Evolutionary conservation across 35 echinoderm and acorn worm genomes (phyloP), one percentile per base, ranked within the genome.

Genomic region (Acanthaster planci): DNA sequence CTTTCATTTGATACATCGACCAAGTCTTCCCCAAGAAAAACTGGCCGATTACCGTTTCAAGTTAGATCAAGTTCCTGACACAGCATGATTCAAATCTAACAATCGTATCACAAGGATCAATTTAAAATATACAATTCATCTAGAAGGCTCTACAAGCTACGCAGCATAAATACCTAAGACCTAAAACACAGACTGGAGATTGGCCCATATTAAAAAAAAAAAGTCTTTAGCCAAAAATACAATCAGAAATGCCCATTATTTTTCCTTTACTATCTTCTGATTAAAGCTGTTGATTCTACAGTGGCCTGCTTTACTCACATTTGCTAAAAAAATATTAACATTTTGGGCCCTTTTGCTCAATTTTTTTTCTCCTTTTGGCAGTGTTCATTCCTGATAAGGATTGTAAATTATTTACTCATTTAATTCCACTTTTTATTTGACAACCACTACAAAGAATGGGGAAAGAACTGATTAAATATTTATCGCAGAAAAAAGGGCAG

Each of bases 101-200:
- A 12, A 47, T 47, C 42, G 12, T 47, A 6, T 12, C 42, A 47
- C 42, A 47, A 47, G 4, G 42, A 47, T 47, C 42, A 47, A 47
- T 47, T 47, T 6, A 47, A 47, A 47, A 47, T 47, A 47, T 47
- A 47, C 42, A 47, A 12, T 47, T 47, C 42, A 6, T 47, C 42
- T 47, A 6, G 42, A 12, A 6, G 4, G 42, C 42, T 59, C 64
- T 72, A 72, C 22, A 72, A 26, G 64, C 64, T 72, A 72, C 64
- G 64, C 64, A 72, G 64, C 64, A 72, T 72, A 72, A 72, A 72
- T 72, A 72, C 23, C 64, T 72, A 72, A 72, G 10, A 29, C 64
- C 64, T 72, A 72, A 72, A 14, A 72, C 56, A 31, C 30, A 29
- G 34, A 27, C 1, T 72, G 14, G 23, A 72, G 64, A 72, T 31